Conservation (phyloP, 1,140 invertebrate genomes). For the Holotrichia oblita region DNA sequence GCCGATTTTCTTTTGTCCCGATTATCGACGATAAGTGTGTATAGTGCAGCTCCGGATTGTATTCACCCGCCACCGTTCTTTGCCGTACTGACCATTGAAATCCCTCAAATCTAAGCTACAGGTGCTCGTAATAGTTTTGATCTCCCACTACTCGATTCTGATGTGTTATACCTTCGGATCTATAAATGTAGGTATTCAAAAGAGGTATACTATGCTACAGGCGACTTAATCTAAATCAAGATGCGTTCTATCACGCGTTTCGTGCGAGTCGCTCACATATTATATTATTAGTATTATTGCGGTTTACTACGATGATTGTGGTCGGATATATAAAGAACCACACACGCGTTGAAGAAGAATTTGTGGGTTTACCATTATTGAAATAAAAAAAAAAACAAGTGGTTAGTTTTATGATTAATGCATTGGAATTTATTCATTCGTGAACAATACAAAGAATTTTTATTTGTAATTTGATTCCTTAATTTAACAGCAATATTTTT, state of each 20-base stretch:
- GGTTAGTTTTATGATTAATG: too few relatives aligned
- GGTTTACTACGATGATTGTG: background rate
- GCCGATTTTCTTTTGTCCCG: slow-evolving; percentile 18
- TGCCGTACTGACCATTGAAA: slow-evolving; percentile 19
- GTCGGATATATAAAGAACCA: background rate
- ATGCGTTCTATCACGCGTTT: background rate
- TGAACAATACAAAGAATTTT: too few relatives aligned
- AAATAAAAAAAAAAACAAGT: too few relatives aligned
- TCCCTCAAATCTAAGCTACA: slow-evolving; percentile 8
- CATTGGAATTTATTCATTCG: too few relatives aligned
- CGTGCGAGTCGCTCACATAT: background rate
- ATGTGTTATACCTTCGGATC: background rate
- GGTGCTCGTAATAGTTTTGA: background rate
- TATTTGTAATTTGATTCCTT: too few relatives aligned
- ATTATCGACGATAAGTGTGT: background rate
- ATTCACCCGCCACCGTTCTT: slow-evolving; percentile 6
- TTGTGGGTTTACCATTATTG: too few relatives aligned
- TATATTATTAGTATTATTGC: too few relatives aligned
- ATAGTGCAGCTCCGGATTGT: background rate
- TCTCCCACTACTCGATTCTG: background rate
- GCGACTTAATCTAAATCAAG: background rate
- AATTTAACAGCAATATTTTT: too few relatives aligned
- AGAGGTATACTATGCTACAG: background rate
- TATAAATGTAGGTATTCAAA: background rate
- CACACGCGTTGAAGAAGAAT: too few relatives aligned